A percentile compares a stretch with the other conserved stretches of the same genome.
Evolutionary conservation across 30 jellyfish, hydroid and myxozoan species (phyloP).

Genomic region (Cassiopea xamachana): DNA sequence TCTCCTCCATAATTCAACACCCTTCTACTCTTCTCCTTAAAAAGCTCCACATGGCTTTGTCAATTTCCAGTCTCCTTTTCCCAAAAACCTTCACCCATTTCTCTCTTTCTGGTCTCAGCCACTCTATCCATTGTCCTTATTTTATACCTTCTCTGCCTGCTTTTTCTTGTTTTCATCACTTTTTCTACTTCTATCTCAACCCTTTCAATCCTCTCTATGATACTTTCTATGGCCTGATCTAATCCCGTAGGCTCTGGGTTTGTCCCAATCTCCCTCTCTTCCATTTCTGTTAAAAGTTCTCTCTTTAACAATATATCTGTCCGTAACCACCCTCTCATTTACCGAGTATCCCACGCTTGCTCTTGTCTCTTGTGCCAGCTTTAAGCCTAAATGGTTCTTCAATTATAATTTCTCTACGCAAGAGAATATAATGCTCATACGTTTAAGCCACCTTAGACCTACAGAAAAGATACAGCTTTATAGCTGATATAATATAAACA

Average conservation of each 20-base stretch:
- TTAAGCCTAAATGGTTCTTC: no score
- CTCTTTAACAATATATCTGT: neutral
- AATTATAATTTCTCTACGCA: no score
- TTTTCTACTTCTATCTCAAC: neutral
- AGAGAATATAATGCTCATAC: no score
- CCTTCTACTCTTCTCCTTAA: no score
- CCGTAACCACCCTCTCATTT: neutral
- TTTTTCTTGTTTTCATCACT: neutral
- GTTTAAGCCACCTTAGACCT: no score
- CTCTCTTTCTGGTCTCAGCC: slow-evolving; percentile 3
- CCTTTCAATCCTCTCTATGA: neutral
- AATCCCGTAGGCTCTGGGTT: neutral
- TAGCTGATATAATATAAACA: no score
- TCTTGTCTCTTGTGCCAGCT: no score
- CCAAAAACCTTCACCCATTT: no score
- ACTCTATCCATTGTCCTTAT: neutral
- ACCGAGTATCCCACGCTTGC: neutral
- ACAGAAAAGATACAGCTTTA: no score
- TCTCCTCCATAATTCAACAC: no score
- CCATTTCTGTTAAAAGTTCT: neutral
- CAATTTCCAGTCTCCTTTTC: no score
- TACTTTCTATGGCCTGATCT: neutral
- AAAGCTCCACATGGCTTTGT: no score
- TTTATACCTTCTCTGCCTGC: neutral
- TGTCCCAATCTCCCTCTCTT: neutral